Conservation (phyloP, 2,113 vertebrate genomes). For the Strix aluco region DNA sequence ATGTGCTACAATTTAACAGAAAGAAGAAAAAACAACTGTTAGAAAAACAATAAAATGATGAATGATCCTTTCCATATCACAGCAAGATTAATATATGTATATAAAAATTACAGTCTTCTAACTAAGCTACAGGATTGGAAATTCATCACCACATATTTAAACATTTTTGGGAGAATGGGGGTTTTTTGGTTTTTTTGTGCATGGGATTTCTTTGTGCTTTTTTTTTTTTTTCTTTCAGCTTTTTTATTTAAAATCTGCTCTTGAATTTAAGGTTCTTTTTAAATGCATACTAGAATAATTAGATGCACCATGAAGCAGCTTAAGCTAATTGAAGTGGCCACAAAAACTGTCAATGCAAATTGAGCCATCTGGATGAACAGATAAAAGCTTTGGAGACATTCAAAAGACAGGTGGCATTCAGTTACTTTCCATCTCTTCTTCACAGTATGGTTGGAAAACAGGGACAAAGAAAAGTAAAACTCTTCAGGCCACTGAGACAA, state of each 20-base stretch:
- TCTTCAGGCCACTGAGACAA: not conserved
- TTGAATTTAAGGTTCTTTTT: not conserved
- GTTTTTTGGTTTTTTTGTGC: accelerated
- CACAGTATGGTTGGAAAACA: not conserved
- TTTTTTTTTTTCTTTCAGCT: not conserved
- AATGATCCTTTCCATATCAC: not conserved
- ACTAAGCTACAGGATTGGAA: not conserved
- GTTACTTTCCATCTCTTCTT: conserved; percentile 5
- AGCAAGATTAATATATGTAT: not conserved
- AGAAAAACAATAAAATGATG: not conserved
- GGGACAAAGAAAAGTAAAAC: conserved; percentile 15
- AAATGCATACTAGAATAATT: conserved; percentile 38
- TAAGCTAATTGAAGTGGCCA: conserved; percentile 64
- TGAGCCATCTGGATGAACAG: conserved; percentile 68
- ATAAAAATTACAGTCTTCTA: not conserved
- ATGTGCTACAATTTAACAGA: not conserved
- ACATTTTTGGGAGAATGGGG: accelerated
- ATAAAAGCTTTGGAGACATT: conserved; percentile 57
- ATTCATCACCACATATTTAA: not conserved
- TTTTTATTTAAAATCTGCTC: conserved; percentile 35
- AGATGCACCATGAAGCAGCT: conserved; percentile 37
- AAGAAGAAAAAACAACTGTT: not conserved
- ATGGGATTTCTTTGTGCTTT: not conserved
- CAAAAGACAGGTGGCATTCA: conserved; percentile 58
- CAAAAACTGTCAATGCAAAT: conserved; percentile 60